Conservation (phyloP, 2,113 vertebrate genomes). For the Struthidea cinerea region DNA sequence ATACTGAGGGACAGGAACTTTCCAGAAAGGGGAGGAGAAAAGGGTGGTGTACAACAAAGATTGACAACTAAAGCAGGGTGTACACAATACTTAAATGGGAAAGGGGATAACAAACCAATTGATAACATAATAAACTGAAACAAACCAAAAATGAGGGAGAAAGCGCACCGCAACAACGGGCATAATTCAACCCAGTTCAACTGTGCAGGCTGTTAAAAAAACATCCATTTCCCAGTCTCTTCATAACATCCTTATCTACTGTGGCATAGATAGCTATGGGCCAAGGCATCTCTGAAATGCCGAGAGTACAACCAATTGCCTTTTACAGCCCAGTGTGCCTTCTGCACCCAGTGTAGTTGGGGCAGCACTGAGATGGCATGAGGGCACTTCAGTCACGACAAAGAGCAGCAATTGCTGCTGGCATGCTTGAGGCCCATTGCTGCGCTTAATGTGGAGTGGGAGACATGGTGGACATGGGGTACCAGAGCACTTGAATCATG, state of each 20-base stretch:
- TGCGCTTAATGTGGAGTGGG: fast-evolving
- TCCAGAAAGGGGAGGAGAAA: no score
- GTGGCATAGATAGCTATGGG: fast-evolving
- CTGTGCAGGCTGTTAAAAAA: background rate
- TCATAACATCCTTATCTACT: fast-evolving
- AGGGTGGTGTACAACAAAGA: no score
- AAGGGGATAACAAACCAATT: no score
- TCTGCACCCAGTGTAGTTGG: fast-evolving
- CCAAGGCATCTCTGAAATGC: background rate
- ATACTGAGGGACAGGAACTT: no score
- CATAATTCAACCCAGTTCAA: background rate
- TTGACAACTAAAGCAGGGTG: no score
- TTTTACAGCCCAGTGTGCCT: background rate
- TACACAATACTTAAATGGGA: no score
- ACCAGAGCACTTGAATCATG: background rate
- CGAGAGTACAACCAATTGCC: background rate
- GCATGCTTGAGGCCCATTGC: fast-evolving
- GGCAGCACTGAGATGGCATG: fast-evolving
- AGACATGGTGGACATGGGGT: fast-evolving
- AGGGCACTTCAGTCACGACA: background rate
- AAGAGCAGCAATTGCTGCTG: background rate
- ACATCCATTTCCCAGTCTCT: background rate
- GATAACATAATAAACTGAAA: no score
- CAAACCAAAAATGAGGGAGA: no score
- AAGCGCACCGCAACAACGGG: no score